Evolutionary conservation across 2,888 invertebrate species (phyloP).

Genomic region (Xylota sylvarum): DNA sequence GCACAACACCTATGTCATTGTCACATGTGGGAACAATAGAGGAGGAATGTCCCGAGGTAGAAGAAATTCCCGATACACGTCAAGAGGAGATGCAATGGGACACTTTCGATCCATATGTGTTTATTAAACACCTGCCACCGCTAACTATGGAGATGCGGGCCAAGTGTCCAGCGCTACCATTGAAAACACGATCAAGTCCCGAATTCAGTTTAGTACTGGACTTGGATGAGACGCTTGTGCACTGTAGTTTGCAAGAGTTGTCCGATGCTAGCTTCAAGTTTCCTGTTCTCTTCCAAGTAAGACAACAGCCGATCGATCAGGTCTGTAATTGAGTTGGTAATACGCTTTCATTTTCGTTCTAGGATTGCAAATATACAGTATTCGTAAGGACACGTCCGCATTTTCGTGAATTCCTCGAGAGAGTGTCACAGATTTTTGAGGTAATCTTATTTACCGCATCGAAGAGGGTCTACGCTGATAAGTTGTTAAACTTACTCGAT

Average conservation of each 20-base stretch:
- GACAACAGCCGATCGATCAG: neutral
- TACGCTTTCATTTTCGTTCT: constrained; percentile 85
- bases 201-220: constrained; percentile 94
- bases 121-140: constrained; percentile 96
- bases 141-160: constrained; percentile 91
- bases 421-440: constrained; percentile 94
- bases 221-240: constrained; percentile 96
- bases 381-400: constrained; percentile 95
- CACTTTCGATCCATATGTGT: constrained; percentile 94
- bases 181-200: constrained; percentile 96
- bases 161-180: constrained; percentile 90
- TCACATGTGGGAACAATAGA: constrained; percentile 71
- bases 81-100: constrained; percentile 87
- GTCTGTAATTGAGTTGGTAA: neutral
- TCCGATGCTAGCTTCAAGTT: constrained; percentile 97
- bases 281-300: constrained; percentile 93
- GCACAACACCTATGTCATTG: constrained; percentile 56
- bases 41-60: constrained; percentile 79
- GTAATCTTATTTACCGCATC: constrained; percentile 98
- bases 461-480: constrained; percentile 97
- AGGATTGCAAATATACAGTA: constrained; percentile 95
- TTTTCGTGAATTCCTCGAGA: constrained; percentile 96
- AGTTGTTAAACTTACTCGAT: constrained; percentile 95
- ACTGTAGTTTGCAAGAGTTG: constrained; percentile 96
- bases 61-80: constrained; percentile 78